Evolutionary conservation across 23 tunicate genomes (phyloP).

Genomic region (Botrylloides violaceus): DNA sequence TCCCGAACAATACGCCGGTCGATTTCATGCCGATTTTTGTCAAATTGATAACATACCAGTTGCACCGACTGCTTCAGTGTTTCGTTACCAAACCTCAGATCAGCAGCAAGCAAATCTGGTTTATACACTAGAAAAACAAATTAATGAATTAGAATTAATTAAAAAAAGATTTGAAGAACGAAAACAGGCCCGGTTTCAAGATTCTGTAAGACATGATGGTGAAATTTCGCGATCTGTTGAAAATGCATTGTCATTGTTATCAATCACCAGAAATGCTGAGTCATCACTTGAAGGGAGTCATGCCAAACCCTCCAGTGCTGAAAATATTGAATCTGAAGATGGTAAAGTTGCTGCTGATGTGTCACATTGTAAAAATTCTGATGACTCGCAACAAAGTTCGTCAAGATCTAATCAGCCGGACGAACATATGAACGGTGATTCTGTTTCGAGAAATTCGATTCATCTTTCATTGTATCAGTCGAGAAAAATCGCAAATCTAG

Average conservation of each 20-base stretch:
- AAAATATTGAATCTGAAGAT: neutral
- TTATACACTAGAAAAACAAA: slow-evolving; percentile 50
- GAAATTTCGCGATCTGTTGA: no score
- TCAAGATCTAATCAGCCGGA: neutral
- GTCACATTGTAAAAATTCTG: neutral
- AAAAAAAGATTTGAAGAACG: slow-evolving; percentile 42
- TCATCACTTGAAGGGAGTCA: no score
- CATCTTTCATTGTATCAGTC: slow-evolving; percentile 55
- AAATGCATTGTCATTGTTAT: no score
- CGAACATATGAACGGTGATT: neutral
- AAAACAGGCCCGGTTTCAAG: neutral
- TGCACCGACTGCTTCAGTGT: slow-evolving; percentile 6
- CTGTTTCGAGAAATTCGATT: slow-evolving; percentile 10
- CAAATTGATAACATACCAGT: neutral
- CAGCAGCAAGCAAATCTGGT: slow-evolving; percentile 31
- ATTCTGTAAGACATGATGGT: neutral
- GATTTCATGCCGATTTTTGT: neutral
- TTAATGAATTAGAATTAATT: slow-evolving; percentile 64
- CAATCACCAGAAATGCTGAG: no score
- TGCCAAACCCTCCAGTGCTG: neutral
- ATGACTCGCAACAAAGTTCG: neutral
- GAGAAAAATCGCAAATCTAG: slow-evolving; percentile 14
- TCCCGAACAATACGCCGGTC: neutral
- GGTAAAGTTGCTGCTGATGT: neutral
- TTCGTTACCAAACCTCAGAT: slow-evolving; percentile 12